Percentiles rank a stretch among this genome's conserved stretches.
phyloP scores from a whole-genome alignment of 2,888 invertebrate species.

The Mythimna lalbum region DNA sequence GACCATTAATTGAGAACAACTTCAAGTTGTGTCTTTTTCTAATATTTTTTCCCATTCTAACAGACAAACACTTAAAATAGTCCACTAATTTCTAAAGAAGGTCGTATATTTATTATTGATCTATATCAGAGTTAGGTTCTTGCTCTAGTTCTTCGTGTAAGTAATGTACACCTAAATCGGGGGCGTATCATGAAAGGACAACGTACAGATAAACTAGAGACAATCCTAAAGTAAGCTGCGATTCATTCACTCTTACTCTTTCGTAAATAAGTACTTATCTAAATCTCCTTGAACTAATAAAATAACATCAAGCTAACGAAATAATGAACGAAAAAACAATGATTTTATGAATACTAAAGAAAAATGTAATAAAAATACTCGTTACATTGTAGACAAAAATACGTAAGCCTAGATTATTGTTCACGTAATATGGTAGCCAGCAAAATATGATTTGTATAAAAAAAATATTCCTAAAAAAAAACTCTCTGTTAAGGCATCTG shows the following conservation, averaged over 20 bases:
- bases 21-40: slow-evolving; percentile 15
- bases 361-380: slow-evolving; percentile 4
- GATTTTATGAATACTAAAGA: slow-evolving; percentile 2
- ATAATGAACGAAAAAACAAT: neutral
- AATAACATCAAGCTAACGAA: neutral
- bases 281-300: neutral
- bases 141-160: neutral
- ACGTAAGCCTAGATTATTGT: neutral
- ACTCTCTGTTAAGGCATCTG: neutral
- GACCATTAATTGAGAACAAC: slow-evolving; percentile 31
- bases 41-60: slow-evolving; percentile 19
- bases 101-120: neutral
- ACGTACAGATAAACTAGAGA: slow-evolving; percentile 3
- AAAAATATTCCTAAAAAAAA: neutral
- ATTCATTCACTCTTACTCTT: slow-evolving; percentile 6
- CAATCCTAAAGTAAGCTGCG: slow-evolving; percentile 3
- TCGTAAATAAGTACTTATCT: slow-evolving; percentile 3
- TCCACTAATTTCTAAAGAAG: neutral
- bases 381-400: neutral
- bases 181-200: slow-evolving; percentile 19
- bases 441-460: neutral
- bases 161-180: slow-evolving; percentile 21
- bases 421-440: neutral
- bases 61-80: neutral
- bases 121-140: neutral